phyloP scores from a whole-genome alignment of 2,888 invertebrate genomes.

The Arrhopalites spinosus region DNA sequence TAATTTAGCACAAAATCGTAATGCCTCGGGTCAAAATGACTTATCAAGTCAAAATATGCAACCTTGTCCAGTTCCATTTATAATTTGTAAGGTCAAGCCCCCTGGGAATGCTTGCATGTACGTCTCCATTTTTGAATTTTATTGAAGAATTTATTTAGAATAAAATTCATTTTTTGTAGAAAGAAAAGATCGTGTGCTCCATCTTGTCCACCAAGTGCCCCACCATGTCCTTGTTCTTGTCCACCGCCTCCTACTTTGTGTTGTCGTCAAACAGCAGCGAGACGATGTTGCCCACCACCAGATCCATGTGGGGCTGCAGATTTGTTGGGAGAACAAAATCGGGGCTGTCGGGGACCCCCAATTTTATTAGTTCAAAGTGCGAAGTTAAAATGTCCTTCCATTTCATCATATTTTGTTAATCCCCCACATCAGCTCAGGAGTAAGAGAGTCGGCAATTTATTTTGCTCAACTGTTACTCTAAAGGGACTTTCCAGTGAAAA shows the following conservation, averaged over 20 bases:
- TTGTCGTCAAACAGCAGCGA: not conserved
- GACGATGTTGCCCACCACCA: constrained; percentile 3
- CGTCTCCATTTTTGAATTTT: not conserved
- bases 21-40: not conserved
- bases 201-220: not conserved
- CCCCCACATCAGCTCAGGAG: constrained; percentile 32
- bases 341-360: not conserved
- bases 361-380: constrained; percentile 31
- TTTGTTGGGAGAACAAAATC: too few relatives aligned
- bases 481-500: not conserved
- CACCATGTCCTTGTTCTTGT: not conserved
- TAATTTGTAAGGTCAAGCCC: constrained; percentile 8
- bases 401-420: constrained; percentile 33
- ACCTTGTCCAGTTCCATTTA: constrained; percentile 20
- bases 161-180: not conserved
- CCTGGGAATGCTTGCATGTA: constrained; percentile 4
- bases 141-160: not conserved
- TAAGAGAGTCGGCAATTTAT: constrained; percentile 7
- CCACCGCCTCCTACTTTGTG: not conserved
- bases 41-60: not conserved
- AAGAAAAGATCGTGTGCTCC: not conserved
- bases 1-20: not conserved
- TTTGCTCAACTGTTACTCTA: not conserved
- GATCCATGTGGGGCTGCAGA: not conserved
- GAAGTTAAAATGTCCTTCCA: constrained; percentile 27